These are phyloP conservation scores for Berghia stephanieae DNA, from an alignment of 1,140 invertebrate species.

Conservation along the genomic window DNA sequence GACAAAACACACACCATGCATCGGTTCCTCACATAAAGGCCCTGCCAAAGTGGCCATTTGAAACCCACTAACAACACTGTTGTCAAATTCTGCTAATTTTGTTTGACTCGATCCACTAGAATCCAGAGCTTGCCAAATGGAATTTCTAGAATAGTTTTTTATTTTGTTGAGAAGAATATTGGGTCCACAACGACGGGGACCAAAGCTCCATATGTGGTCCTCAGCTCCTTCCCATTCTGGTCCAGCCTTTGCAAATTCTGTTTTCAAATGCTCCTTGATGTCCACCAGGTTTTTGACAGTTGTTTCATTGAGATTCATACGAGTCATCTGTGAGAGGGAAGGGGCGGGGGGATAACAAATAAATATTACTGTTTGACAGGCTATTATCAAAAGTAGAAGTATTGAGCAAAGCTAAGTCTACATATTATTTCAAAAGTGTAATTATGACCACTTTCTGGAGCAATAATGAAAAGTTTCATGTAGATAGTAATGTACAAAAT, in stretches of 20 bases:
- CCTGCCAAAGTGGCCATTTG: slow-evolving; percentile 89
- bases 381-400: no score
- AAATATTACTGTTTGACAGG: no score
- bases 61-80: slow-evolving; percentile 88
- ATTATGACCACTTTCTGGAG: no score
- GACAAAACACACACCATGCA: slow-evolving; percentile 92
- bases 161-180: slow-evolving; percentile 87
- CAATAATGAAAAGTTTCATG: no score
- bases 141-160: slow-evolving; percentile 60
- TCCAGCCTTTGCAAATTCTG: slow-evolving; percentile 72
- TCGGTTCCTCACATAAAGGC: slow-evolving; percentile 93
- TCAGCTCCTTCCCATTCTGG: slow-evolving; percentile 72
- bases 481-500: no score
- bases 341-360: no score
- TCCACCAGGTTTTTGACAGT: slow-evolving; percentile 69
- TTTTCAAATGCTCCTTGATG: slow-evolving; percentile 75
- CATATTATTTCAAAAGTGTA: no score
- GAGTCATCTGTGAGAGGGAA: no score
- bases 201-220: slow-evolving; percentile 88
- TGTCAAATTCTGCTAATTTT: slow-evolving; percentile 54
- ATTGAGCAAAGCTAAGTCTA: no score
- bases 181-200: slow-evolving; percentile 86
- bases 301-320: slow-evolving; percentile 40
- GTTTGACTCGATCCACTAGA: slow-evolving; percentile 7
- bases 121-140: slow-evolving; percentile 64